phyloP scores from a whole-genome alignment of 37 sponge, comb jelly and placozoan genomes.

The Halisarca cf. caerulea region DNA sequence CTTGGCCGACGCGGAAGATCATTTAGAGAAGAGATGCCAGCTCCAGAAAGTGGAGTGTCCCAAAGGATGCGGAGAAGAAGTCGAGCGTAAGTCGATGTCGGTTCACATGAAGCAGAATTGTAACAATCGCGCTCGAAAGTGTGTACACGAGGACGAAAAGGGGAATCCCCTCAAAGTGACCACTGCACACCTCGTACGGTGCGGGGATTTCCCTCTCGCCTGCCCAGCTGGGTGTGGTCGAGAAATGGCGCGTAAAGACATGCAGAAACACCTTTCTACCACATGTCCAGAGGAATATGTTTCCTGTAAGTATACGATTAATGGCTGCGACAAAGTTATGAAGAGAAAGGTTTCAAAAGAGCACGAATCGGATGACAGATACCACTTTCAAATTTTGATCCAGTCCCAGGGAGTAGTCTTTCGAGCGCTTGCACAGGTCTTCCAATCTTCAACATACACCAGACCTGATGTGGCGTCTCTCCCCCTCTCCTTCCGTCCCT shows the following conservation, averaged over 20 bases:
- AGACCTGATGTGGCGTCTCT: not conserved
- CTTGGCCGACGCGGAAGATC: conserved; percentile 20
- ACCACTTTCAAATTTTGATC: not conserved
- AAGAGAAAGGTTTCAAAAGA: not conserved
- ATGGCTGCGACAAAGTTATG: conserved; percentile 31
- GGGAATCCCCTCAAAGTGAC: conserved; percentile 41
- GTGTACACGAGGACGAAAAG: conserved; percentile 31
- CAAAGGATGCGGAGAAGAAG: conserved; percentile 17
- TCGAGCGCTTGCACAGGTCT: not conserved
- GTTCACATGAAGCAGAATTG: conserved; percentile 31
- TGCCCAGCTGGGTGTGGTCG: conserved; percentile 35
- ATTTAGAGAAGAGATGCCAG: conserved; percentile 38
- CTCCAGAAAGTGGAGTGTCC: conserved; percentile 30
- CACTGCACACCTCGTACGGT: conserved; percentile 2
- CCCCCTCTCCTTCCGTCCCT: not conserved
- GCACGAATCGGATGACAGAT: not conserved
- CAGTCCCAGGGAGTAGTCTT: not conserved
- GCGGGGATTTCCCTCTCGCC: conserved; percentile 22
- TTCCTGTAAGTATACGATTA: conserved; percentile 46
- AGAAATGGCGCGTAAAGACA: conserved; percentile 18
- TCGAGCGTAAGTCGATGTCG: not conserved
- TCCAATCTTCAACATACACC: not conserved
- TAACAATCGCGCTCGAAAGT: conserved; percentile 15
- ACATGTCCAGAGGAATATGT: conserved; percentile 25
- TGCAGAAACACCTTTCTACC: conserved; percentile 12